phyloP scores from a whole-genome alignment of 2,113 vertebrate genomes.

The Phyllopteryx taeniolatus region DNA sequence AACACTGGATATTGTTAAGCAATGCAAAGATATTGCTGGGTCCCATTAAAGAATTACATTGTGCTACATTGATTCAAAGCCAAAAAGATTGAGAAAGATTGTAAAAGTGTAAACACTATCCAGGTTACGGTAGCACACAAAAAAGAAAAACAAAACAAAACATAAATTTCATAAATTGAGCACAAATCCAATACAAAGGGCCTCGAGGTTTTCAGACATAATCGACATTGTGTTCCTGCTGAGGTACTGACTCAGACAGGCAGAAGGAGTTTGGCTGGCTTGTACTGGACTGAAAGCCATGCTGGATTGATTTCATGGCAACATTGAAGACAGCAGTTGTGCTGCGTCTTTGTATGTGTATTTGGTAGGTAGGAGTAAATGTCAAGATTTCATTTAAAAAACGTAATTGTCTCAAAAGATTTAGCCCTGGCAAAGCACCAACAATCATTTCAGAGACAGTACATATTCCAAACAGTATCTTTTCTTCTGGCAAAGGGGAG shows the following conservation, averaged over 20 bases:
- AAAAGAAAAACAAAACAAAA: neutral
- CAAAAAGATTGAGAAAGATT: neutral
- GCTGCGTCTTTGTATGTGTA: slow-evolving; percentile 3
- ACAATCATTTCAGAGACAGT: too few relatives aligned
- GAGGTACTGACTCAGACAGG: slow-evolving; percentile 24
- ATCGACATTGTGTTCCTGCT: slow-evolving; percentile 20
- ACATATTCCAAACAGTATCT: too few relatives aligned
- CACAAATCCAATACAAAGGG: slow-evolving; percentile 6
- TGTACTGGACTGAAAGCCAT: slow-evolving; percentile 23
- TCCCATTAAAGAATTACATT: neutral
- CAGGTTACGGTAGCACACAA: neutral
- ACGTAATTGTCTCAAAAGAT: neutral
- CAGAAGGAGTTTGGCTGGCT: slow-evolving; percentile 29
- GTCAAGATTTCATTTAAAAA: neutral
- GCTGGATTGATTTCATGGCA: slow-evolving; percentile 50
- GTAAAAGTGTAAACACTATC: neutral
- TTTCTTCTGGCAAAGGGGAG: too few relatives aligned
- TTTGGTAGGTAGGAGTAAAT: neutral
- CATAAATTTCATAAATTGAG: neutral
- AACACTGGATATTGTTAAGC: neutral
- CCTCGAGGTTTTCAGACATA: slow-evolving; percentile 22
- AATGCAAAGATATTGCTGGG: neutral
- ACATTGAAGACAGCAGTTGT: slow-evolving; percentile 18
- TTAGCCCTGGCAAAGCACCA: too few relatives aligned
- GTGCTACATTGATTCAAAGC: neutral